These are phyloP conservation scores for Aplochiton taeniatus DNA, from an alignment of 2,797 vertebrate genomes.

Conservation along the genomic window DNA sequence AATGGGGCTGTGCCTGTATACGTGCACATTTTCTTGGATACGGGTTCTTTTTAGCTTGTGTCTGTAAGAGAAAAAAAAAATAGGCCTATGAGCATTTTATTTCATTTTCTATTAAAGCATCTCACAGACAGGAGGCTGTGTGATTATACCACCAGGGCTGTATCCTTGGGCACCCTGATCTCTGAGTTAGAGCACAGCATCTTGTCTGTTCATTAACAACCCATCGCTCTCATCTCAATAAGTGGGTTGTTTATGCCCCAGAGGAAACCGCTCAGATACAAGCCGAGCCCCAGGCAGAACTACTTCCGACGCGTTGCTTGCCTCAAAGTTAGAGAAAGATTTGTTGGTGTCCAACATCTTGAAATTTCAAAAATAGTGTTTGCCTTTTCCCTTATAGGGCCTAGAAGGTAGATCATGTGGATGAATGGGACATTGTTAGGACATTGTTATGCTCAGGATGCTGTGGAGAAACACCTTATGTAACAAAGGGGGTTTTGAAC, in stretches of 20 bases:
- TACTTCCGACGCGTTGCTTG: slow-evolving; percentile 28
- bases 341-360: neutral
- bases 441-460: no score
- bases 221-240: slow-evolving; percentile 36
- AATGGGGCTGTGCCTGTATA: no score
- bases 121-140: no score
- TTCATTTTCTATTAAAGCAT: no score
- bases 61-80: neutral
- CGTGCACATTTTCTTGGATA: no score
- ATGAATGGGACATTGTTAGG: no score
- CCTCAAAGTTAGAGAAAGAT: slow-evolving; percentile 10
- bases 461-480: no score
- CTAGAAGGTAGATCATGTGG: neutral
- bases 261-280: slow-evolving; percentile 35
- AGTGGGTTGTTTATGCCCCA: slow-evolving; percentile 15
- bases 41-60: neutral
- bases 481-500: no score
- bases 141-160: neutral
- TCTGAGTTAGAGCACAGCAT: neutral
- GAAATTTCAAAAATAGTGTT: neutral
- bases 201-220: slow-evolving; percentile 35
- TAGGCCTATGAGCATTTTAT: neutral
- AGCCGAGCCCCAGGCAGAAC: slow-evolving; percentile 20
- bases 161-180: slow-evolving; percentile 1
- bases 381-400: neutral